A percentile compares a stretch with the other conserved stretches of the same genome.
phyloP scores from a whole-genome alignment of 2,797 vertebrate species.

The Rhinella marina region DNA sequence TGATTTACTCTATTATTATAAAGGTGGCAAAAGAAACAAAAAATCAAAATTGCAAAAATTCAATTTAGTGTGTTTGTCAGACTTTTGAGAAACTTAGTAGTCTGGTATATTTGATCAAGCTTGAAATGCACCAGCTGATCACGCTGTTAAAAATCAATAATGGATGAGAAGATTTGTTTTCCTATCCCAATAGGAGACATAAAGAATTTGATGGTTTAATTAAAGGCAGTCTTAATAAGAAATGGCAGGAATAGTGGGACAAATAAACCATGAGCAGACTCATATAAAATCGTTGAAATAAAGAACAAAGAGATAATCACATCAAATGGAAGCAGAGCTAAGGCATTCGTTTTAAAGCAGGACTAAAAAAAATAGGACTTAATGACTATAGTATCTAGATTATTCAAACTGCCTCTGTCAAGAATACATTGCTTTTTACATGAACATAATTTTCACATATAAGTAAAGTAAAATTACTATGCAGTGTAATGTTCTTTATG shows the following conservation, averaged over 20 bases:
- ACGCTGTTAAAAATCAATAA: constrained; percentile 22
- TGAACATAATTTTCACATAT: constrained; percentile 11
- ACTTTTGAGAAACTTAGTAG: not conserved
- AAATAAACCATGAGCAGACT: constrained; percentile 51
- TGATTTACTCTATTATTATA: not conserved
- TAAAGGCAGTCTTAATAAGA: constrained; percentile 59
- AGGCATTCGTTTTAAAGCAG: constrained; percentile 30
- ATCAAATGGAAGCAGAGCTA: constrained; percentile 15
- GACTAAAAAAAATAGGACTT: constrained; percentile 19
- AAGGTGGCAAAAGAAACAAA: not conserved
- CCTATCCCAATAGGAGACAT: constrained; percentile 54
- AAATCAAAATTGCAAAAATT: not conserved
- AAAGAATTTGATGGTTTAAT: constrained; percentile 58
- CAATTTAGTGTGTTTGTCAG: not conserved
- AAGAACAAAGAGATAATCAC: constrained; percentile 53
- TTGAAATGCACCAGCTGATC: not conserved
- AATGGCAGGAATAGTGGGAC: constrained; percentile 57
- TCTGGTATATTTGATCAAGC: constrained; percentile 9
- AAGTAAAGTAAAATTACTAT: not conserved
- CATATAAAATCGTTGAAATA: constrained; percentile 55
- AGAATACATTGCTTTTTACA: not conserved
- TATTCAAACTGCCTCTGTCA: constrained; percentile 3
- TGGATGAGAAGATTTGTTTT: constrained; percentile 55
- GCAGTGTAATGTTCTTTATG: not conserved
- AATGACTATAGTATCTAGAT: constrained; percentile 30